phyloP scores from a whole-genome alignment of 2,797 vertebrate species.

The Nannoperca obscura region DNA sequence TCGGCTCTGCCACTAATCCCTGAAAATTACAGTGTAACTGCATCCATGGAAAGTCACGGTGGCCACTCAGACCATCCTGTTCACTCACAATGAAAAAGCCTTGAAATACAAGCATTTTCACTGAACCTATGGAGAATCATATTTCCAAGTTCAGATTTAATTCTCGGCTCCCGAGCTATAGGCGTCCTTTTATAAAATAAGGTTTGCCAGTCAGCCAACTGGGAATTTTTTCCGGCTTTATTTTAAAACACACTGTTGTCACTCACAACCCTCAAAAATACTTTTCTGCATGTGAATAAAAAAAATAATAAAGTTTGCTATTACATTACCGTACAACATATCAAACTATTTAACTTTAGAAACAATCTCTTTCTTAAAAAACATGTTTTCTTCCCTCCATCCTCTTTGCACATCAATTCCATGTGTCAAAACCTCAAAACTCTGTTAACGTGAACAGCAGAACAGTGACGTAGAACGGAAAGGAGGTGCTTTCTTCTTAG shows the following conservation, averaged over 20 bases:
- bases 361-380: background rate
- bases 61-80: constrained; percentile 57
- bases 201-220: constrained; percentile 12
- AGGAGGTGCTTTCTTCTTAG: constrained; percentile 49
- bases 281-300: background rate
- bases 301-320: background rate
- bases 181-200: constrained; percentile 17
- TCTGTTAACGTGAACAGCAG: constrained; percentile 11
- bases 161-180: constrained; percentile 31
- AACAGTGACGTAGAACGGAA: constrained; percentile 47
- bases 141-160: constrained; percentile 47
- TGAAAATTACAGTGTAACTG: constrained; percentile 83
- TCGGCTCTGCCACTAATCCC: constrained; percentile 80
- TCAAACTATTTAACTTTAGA: constrained; percentile 1
- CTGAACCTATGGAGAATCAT: constrained; percentile 42
- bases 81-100: constrained; percentile 50
- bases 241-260: constrained; percentile 31
- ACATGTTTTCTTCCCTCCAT: background rate
- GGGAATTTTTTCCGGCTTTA: background rate
- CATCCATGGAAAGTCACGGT: constrained; percentile 77
- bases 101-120: constrained; percentile 58
- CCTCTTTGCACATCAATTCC: constrained; percentile 11
- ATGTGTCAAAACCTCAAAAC: constrained; percentile 47
- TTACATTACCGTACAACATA: constrained; percentile 8
- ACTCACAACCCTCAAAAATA: background rate